These are phyloP conservation scores for Malthinus seriepunctatus DNA, from an alignment of 2,888 invertebrate genomes.

Conservation along the genomic window DNA sequence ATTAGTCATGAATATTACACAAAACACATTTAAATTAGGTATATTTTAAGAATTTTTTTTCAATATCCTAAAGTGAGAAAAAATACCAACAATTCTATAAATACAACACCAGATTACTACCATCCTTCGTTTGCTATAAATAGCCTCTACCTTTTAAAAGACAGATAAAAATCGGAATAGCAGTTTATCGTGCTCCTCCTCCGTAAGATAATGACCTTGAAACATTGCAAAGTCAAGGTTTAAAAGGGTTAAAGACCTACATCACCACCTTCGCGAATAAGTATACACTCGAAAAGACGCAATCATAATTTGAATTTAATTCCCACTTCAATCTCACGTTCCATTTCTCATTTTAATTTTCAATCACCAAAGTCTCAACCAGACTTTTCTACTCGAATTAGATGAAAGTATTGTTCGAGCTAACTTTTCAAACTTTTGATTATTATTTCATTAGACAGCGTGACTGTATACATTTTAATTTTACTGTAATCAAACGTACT, in stretches of 20 bases:
- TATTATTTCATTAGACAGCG: slow-evolving; percentile 3
- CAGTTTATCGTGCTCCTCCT: neutral
- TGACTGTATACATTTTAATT: slow-evolving; percentile 2
- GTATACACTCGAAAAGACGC: neutral
- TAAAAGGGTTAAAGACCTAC: slow-evolving; percentile 22
- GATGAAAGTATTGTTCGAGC: neutral
- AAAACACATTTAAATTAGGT: too few species aligned
- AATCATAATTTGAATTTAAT: neutral
- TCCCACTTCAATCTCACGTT: neutral
- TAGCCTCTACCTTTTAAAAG: slow-evolving; percentile 5
- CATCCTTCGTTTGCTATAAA: slow-evolving; percentile 16
- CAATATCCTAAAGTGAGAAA: neutral
- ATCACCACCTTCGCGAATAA: slow-evolving; percentile 12
- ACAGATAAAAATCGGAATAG: slow-evolving; percentile 8
- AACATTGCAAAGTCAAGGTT: slow-evolving; percentile 21
- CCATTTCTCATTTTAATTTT: slow-evolving; percentile 1
- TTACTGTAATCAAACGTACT: neutral
- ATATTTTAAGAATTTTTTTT: too few species aligned
- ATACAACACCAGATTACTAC: slow-evolving; percentile 1
- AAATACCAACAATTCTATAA: neutral
- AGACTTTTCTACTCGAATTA: neutral
- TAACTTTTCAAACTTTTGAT: too few species aligned
- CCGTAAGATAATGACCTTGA: slow-evolving; percentile 21
- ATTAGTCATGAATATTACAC: too few species aligned
- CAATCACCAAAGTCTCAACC: neutral